These are phyloP conservation scores for Vollenhovia emeryi DNA, from an alignment of 1,140 invertebrate genomes.

Conservation along the genomic window DNA sequence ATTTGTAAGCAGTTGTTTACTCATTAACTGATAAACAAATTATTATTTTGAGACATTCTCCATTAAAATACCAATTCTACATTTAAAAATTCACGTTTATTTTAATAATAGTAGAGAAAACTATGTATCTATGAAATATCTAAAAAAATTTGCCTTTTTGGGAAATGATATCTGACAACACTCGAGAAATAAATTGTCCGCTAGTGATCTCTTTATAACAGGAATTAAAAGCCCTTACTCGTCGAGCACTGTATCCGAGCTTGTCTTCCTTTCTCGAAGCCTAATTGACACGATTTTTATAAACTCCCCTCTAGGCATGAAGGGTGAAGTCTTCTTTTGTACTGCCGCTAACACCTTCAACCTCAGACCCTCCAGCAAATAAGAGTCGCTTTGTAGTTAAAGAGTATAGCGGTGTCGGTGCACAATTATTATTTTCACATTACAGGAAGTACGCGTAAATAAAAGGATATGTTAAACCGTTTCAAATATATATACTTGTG, in stretches of 20 bases:
- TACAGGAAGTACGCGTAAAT: conserved; percentile 13
- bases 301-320: conserved; percentile 71
- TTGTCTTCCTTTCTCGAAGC: conserved; percentile 70
- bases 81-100: not conserved
- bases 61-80: not conserved
- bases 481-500: not conserved
- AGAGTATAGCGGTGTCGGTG: conserved; percentile 67
- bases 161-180: conserved; percentile 30
- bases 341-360: conserved; percentile 71
- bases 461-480: not conserved
- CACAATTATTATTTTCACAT: conserved; percentile 67
- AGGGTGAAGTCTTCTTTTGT: conserved; percentile 75
- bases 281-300: conserved; percentile 82
- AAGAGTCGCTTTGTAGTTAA: conserved; percentile 65
- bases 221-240: conserved; percentile 65
- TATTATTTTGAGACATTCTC: too few relatives aligned
- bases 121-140: not conserved
- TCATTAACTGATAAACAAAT: too few relatives aligned
- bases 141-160: not conserved
- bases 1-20: not conserved
- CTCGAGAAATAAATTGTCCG: conserved; percentile 68
- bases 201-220: conserved; percentile 71
- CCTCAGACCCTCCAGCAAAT: conserved; percentile 64
- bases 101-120: not conserved
- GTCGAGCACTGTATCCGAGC: conserved; percentile 59